Percentiles rank a stretch among this genome's conserved stretches.
These are phyloP conservation scores for Eospalax fontanierii DNA, from an alignment of 2,797 vertebrate genomes.

Conservation along the genomic window DNA sequence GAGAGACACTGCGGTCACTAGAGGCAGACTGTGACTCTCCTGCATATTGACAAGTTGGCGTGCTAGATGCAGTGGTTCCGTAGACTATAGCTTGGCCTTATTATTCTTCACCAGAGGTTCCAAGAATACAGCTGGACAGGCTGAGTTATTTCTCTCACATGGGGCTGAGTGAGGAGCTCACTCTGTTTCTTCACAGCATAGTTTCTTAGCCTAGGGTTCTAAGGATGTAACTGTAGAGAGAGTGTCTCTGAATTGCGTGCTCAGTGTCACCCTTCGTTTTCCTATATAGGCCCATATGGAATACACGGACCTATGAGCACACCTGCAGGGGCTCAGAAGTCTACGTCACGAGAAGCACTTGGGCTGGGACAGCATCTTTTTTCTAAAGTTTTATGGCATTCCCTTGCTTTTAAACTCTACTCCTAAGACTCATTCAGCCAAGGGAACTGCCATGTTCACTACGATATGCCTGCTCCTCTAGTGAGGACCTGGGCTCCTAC, in stretches of 20 bases:
- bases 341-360: background rate
- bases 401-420: background rate
- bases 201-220: background rate
- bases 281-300: no score
- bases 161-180: fast-evolving
- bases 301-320: fast-evolving
- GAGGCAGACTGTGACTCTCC: fast-evolving
- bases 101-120: background rate
- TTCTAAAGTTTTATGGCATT: background rate
- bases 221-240: background rate
- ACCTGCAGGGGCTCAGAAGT: background rate
- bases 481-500: fast-evolving
- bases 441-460: background rate
- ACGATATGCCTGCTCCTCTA: background rate
- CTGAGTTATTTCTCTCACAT: background rate
- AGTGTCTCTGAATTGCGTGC: background rate
- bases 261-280: background rate
- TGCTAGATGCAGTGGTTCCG: background rate
- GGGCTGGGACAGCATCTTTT: background rate
- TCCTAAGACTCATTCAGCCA: background rate
- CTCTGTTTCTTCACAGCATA: background rate
- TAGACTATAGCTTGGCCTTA: background rate
- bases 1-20: background rate
- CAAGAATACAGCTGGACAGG: fast-evolving
- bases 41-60: fast-evolving